Conservation (phyloP, 1,140 invertebrate species). For the Halyomorpha halys region DNA sequence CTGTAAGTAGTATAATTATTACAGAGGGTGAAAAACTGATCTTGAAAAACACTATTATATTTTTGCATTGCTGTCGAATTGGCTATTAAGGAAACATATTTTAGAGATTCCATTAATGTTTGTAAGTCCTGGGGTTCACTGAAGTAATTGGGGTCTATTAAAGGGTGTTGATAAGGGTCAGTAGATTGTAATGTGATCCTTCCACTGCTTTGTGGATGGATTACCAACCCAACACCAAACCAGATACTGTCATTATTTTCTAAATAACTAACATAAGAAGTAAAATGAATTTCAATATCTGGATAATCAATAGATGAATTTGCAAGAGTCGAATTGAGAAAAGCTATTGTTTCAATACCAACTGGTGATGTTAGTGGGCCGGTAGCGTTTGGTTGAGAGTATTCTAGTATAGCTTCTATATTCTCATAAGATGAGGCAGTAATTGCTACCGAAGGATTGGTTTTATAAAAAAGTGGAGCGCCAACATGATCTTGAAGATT, state of each 20-base stretch:
- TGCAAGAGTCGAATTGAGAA: slow-evolving; percentile 50
- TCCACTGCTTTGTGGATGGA: neutral
- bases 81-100: slow-evolving; percentile 31
- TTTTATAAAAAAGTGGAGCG: slow-evolving; percentile 21
- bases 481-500: slow-evolving; percentile 62
- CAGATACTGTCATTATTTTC: neutral
- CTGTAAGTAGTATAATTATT: neutral
- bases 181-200: neutral
- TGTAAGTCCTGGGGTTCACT: slow-evolving; percentile 34
- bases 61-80: slow-evolving; percentile 32
- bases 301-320: slow-evolving; percentile 37
- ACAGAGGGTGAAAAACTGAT: neutral
- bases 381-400: slow-evolving; percentile 43
- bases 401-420: slow-evolving; percentile 38
- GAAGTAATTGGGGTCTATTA: neutral
- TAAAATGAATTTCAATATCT: neutral
- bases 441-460: slow-evolving; percentile 31
- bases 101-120: slow-evolving; percentile 35
- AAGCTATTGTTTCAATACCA: slow-evolving; percentile 71
- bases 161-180: neutral
- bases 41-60: slow-evolving; percentile 4
- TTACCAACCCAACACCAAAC: neutral
- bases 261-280: neutral
- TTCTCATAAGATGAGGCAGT: neutral
- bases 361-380: slow-evolving; percentile 57